phyloP scores from a whole-genome alignment of 2,797 vertebrate species.

The Thalassophryne amazonica region DNA sequence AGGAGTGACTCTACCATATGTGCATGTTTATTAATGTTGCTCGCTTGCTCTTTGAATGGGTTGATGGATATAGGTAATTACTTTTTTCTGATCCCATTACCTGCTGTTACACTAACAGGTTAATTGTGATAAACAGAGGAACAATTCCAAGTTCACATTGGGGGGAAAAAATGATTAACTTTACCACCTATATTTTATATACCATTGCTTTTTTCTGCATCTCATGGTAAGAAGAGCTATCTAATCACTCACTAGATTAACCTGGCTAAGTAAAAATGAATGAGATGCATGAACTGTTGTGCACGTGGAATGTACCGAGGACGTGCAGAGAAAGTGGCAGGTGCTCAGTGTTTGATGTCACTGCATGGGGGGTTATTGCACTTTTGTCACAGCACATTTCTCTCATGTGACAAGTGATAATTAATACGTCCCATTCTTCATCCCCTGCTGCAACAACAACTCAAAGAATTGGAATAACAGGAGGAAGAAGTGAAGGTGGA shows the following conservation, averaged over 20 bases:
- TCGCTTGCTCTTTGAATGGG: conserved; percentile 35
- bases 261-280: conserved; percentile 2
- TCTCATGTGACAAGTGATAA: conserved; percentile 44
- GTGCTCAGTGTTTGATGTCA: conserved; percentile 15
- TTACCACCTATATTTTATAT: neutral
- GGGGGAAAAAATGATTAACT: conserved; percentile 19
- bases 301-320: conserved; percentile 2
- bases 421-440: conserved; percentile 43
- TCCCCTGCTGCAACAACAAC: conserved; percentile 25
- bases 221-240: neutral
- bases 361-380: conserved; percentile 18
- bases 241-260: neutral
- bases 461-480: conserved; percentile 20
- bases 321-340: neutral
- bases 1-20: conserved; percentile 65
- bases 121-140: conserved; percentile 37
- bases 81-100: conserved; percentile 45
- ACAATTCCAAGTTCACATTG: too few species aligned
- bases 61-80: conserved; percentile 61
- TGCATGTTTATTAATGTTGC: conserved; percentile 64
- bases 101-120: conserved; percentile 33
- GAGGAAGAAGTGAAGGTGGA: conserved; percentile 9
- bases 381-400: conserved; percentile 22
- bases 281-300: neutral
- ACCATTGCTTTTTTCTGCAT: neutral